Conservation (phyloP, 1,140 invertebrate species). For the Plutomurus gul region DNA sequence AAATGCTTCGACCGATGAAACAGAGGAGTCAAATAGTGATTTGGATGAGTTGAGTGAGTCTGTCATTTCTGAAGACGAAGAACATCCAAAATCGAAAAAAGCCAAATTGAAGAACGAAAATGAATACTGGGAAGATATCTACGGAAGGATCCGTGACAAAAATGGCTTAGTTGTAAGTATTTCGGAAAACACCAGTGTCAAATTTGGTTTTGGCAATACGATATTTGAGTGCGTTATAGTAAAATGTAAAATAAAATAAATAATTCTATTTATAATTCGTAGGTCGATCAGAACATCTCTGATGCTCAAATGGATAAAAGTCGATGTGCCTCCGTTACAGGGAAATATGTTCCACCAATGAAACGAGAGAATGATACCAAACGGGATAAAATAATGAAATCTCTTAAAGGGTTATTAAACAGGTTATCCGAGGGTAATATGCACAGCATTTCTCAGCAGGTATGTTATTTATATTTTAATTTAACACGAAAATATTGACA, state of each 20-base stretch:
- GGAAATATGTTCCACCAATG: slow-evolving; percentile 83
- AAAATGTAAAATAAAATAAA: no score
- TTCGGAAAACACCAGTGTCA: no score
- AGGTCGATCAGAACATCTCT: slow-evolving; percentile 19
- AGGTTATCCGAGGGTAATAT: slow-evolving; percentile 86
- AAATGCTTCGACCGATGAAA: slow-evolving; percentile 46
- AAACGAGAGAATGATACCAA: slow-evolving; percentile 64
- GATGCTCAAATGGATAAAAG: background rate
- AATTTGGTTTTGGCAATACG: no score
- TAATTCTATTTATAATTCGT: no score
- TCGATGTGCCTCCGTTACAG: slow-evolving; percentile 57
- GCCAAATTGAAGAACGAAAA: slow-evolving; percentile 49
- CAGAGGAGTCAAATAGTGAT: slow-evolving; percentile 35
- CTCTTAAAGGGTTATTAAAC: slow-evolving; percentile 86
- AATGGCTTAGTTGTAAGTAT: slow-evolving; percentile 76
- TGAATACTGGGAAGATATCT: slow-evolving; percentile 85
- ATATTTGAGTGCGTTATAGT: no score
- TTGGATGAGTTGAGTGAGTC: slow-evolving; percentile 45
- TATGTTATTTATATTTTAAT: slow-evolving; percentile 60
- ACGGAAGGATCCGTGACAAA: slow-evolving; percentile 80
- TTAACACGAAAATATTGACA: no score
- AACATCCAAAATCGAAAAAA: slow-evolving; percentile 47
- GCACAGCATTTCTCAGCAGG: slow-evolving; percentile 73
- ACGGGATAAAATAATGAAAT: slow-evolving; percentile 66
- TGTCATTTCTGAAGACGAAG: slow-evolving; percentile 52